Evolutionary conservation across 1,140 invertebrate species (phyloP).

Genomic region (Drosophila pachea): DNA sequence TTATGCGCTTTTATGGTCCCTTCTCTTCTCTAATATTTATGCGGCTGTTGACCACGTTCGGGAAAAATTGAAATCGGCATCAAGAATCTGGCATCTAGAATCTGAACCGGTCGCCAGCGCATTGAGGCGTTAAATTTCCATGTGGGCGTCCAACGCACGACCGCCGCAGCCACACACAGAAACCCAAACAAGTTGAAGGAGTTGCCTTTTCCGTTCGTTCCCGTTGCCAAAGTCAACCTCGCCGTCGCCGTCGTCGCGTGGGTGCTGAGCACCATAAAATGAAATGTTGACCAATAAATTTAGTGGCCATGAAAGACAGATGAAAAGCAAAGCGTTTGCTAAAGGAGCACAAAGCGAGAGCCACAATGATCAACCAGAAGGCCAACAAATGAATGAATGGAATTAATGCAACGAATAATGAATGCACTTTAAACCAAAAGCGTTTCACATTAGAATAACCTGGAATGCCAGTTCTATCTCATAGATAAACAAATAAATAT

Average conservation of each 20-base stretch:
- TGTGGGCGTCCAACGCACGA: slow-evolving; percentile 50
- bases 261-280: slow-evolving; percentile 51
- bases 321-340: slow-evolving; percentile 38
- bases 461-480: too few relatives aligned
- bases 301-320: slow-evolving; percentile 64
- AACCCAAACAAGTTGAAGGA: slow-evolving; percentile 58
- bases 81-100: slow-evolving; percentile 32
- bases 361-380: slow-evolving; percentile 52
- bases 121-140: slow-evolving; percentile 72
- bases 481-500: too few relatives aligned
- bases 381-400: background rate
- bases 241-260: slow-evolving; percentile 20
- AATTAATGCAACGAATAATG: slow-evolving; percentile 27
- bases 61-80: slow-evolving; percentile 31
- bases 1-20: slow-evolving; percentile 12
- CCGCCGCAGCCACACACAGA: slow-evolving; percentile 3
- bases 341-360: slow-evolving; percentile 41
- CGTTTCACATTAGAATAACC: too few relatives aligned
- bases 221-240: background rate
- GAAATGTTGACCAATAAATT: slow-evolving; percentile 75
- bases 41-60: slow-evolving; percentile 38
- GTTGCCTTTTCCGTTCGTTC: background rate
- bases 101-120: slow-evolving; percentile 52
- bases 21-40: slow-evolving; percentile 31
- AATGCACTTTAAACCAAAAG: slow-evolving; percentile 30